A percentile compares a stretch with the other conserved stretches of the same genome.
phyloP scores from a whole-genome alignment of 2,797 vertebrate genomes.

The Poliocrania exsul region DNA sequence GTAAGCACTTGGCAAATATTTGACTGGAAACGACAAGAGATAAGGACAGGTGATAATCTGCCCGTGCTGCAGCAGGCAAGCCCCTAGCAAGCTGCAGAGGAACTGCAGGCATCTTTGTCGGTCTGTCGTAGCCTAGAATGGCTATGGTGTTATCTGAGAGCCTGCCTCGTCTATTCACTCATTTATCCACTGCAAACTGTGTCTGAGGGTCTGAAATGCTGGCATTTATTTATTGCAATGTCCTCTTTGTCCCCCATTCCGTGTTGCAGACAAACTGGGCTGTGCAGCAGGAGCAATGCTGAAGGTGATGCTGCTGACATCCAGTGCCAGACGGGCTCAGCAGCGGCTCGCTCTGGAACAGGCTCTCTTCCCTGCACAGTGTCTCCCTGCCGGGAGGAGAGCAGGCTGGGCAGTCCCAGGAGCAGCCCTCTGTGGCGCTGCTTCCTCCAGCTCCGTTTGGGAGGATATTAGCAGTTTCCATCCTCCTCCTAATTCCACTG shows the following conservation, averaged over 20 bases:
- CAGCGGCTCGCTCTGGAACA: background rate
- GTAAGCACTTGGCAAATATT: slow-evolving; percentile 46
- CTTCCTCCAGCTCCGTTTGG: background rate
- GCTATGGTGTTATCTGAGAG: background rate
- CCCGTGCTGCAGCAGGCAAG: background rate
- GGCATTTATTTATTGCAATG: background rate
- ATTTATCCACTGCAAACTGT: background rate
- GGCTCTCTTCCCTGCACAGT: background rate
- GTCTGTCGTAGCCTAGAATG: background rate
- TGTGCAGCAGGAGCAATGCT: background rate
- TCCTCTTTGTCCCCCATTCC: background rate
- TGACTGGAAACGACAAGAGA: slow-evolving; percentile 34
- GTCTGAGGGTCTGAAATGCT: background rate
- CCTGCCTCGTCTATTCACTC: background rate
- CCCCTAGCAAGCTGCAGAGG: background rate
- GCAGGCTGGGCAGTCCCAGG: background rate
- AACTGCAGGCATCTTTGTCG: background rate
- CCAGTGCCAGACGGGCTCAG: background rate
- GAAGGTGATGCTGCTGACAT: background rate
- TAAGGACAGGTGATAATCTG: slow-evolving; percentile 5
- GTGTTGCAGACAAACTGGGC: background rate
- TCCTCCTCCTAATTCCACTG: slow-evolving; percentile 43
- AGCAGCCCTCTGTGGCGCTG: background rate
- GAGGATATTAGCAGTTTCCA: slow-evolving; percentile 31
- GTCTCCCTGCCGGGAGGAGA: accelerated